These are phyloP conservation scores for Euthynnus affinis DNA, from an alignment of 2,797 vertebrate species.

Conservation along the genomic window DNA sequence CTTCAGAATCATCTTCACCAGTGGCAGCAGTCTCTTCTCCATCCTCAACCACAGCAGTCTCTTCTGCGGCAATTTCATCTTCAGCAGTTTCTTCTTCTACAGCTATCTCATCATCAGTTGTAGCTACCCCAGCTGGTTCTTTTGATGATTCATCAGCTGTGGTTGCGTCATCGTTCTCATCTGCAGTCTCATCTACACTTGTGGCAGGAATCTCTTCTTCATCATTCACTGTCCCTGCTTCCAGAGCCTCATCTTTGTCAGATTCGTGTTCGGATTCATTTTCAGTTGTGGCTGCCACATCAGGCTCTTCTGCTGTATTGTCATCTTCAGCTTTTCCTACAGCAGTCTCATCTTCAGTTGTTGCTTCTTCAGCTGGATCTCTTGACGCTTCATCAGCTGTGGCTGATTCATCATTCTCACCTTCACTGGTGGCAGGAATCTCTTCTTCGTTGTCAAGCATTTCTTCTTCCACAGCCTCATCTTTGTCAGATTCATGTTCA, in stretches of 20 bases:
- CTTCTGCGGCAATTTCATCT: conserved; percentile 10
- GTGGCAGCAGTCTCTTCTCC: conserved; percentile 31
- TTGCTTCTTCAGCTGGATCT: not conserved
- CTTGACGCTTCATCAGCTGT: not conserved
- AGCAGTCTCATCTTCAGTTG: not conserved
- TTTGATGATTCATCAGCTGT: not conserved
- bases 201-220: not conserved
- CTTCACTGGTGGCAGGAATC: conserved; percentile 31
- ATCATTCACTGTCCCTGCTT: conserved; percentile 1
- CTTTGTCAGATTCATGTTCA: conserved; percentile 49
- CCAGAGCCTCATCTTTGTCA: conserved; percentile 1
- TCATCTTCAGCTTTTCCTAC: conserved; percentile 27
- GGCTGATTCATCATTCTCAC: not conserved
- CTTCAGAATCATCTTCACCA: conserved; percentile 32
- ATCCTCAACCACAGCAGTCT: not conserved
- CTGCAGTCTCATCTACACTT: conserved; percentile 11
- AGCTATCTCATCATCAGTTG: conserved; percentile 18
- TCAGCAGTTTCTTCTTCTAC: conserved; percentile 33
- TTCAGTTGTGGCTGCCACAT: conserved; percentile 3
- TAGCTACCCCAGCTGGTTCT: conserved; percentile 11
- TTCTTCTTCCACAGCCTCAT: conserved; percentile 29
- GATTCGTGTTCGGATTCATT: conserved; percentile 47
- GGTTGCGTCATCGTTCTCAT: not conserved
- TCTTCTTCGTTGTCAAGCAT: conserved; percentile 9
- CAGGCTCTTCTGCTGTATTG: conserved; percentile 1